Percentiles rank a stretch among this genome's conserved stretches.
Evolutionary conservation across 2,888 invertebrate species (phyloP).

Genomic region (Aleiodes testaceus): DNA sequence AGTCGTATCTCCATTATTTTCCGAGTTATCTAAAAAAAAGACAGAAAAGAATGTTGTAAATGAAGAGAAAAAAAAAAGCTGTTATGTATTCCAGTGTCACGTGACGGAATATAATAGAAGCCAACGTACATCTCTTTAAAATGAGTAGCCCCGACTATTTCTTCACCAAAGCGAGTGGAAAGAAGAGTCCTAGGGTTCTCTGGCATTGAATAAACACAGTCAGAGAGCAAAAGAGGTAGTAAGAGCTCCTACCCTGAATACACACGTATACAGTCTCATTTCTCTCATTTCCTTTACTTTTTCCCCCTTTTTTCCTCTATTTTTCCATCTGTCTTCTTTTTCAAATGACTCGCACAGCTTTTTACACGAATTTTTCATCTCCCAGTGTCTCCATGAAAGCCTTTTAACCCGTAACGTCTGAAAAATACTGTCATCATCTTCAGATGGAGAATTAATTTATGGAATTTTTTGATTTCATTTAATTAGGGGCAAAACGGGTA

Average conservation of each 20-base stretch:
- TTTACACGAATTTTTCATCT: conserved; percentile 14
- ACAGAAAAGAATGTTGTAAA: not conserved
- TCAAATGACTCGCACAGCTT: not conserved
- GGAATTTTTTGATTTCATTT: no score
- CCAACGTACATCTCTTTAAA: conserved; percentile 23
- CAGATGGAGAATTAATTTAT: no score
- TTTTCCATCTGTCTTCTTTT: conserved; percentile 7
- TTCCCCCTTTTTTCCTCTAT: not conserved
- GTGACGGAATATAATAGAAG: not conserved
- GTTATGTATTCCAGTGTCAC: conserved; percentile 21
- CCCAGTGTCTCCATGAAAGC: not conserved
- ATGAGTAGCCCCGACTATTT: conserved; percentile 31
- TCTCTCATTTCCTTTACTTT: not conserved
- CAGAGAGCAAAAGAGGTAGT: conserved; percentile 21
- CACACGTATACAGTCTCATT: conserved; percentile 18
- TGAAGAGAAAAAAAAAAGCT: not conserved
- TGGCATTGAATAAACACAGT: conserved; percentile 27
- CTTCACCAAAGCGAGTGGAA: conserved; percentile 23
- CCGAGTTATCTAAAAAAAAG: not conserved
- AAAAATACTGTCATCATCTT: no score
- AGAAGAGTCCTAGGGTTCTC: conserved; percentile 24
- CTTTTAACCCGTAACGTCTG: conserved; percentile 1
- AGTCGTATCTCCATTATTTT: not conserved
- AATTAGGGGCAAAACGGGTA: no score
- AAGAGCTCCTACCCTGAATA: conserved; percentile 15